Percentiles rank a stretch among this genome's conserved stretches.
Conservation (phyloP, 2,113 vertebrate genomes). For the Prinia subflava region DNA sequence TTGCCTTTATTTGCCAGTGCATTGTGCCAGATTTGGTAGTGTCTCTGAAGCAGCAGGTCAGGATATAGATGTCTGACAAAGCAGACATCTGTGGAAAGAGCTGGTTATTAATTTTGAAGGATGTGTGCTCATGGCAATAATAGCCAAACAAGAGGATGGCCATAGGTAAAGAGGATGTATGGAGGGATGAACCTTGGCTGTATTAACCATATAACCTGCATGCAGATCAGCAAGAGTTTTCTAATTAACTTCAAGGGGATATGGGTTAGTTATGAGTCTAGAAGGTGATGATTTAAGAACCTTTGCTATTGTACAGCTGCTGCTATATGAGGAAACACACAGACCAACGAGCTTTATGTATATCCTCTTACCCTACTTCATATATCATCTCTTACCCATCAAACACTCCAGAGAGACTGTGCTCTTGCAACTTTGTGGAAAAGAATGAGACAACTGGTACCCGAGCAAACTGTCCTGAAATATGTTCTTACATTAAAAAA, state of each 20-base stretch:
- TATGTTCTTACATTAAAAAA: neutral
- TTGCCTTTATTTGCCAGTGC: neutral
- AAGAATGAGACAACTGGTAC: neutral
- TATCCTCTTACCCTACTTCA: neutral
- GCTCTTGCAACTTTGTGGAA: neutral
- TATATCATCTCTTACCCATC: neutral
- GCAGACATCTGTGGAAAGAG: neutral
- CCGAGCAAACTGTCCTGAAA: neutral
- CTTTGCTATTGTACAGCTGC: neutral
- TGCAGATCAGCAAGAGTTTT: neutral
- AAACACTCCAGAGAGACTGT: neutral
- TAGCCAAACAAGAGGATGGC: neutral
- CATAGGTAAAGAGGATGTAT: neutral
- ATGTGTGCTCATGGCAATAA: neutral
- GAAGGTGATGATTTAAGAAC: neutral
- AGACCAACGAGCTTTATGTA: neutral
- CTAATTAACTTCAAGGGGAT: neutral
- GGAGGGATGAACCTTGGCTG: neutral
- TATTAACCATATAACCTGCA: neutral
- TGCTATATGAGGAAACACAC: neutral
- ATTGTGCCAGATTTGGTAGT: neutral
- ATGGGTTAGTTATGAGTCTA: neutral
- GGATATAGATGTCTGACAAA: neutral
- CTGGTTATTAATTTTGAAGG: neutral
- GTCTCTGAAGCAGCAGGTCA: neutral